These are phyloP conservation scores for Chelonia mydas DNA, from an alignment of 2,797 vertebrate species.

Conservation along the genomic window DNA sequence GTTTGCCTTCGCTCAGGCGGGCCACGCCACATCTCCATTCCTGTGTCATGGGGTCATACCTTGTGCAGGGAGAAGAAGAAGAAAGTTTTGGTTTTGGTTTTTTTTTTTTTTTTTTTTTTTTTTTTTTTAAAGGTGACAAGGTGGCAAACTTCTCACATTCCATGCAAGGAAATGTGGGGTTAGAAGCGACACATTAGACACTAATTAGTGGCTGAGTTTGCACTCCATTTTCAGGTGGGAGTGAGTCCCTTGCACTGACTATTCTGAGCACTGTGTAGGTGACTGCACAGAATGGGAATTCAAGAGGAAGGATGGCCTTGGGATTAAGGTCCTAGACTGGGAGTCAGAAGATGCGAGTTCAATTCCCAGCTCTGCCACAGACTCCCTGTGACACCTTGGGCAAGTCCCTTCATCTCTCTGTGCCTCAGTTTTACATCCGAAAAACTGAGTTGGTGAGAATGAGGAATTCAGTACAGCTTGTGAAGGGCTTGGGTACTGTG, in stretches of 20 bases:
- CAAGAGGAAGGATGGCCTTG: background rate
- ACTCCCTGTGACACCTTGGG: too few relatives aligned
- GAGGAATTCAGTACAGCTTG: too few relatives aligned
- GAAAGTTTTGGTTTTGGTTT: background rate
- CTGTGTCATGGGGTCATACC: slow-evolving; percentile 77
- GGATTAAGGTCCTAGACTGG: too few relatives aligned
- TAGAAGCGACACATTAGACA: background rate
- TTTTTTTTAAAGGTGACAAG: background rate
- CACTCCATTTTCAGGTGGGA: background rate
- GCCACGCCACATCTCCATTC: slow-evolving; percentile 80
- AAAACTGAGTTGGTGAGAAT: too few relatives aligned
- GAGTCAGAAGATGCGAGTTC: too few relatives aligned
- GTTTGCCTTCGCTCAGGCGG: slow-evolving; percentile 77
- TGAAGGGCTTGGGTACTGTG: too few relatives aligned
- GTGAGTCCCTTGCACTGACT: background rate
- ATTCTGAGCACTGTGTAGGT: background rate
- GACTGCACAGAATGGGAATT: background rate
- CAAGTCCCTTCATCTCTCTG: too few relatives aligned
- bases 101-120: too few relatives aligned
- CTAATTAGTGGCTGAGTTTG: background rate
- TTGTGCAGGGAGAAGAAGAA: slow-evolving; percentile 31
- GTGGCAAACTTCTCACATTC: background rate
- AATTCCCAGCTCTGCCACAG: too few relatives aligned
- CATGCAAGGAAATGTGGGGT: background rate
- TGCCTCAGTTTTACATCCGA: too few relatives aligned